Percentiles rank a stretch among this genome's conserved stretches.
Evolutionary conservation across 2,113 vertebrate genomes (phyloP).

Genomic region (Cepphus grylle): DNA sequence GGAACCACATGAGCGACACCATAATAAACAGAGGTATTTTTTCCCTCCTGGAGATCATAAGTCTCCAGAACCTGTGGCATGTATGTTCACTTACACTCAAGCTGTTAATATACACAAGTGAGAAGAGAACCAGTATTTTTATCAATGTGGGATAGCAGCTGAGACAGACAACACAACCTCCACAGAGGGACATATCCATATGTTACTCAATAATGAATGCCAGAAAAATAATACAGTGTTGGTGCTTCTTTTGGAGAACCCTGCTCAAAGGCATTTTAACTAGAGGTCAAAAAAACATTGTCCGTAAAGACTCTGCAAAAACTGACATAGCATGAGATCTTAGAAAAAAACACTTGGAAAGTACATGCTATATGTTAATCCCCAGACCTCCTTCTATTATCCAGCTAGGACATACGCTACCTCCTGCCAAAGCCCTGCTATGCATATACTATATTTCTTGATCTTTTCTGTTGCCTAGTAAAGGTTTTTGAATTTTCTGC

Average conservation of each 20-base stretch:
- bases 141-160: slow-evolving; percentile 64
- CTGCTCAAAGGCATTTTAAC: not conserved
- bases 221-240: slow-evolving; percentile 29
- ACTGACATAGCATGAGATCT: not conserved
- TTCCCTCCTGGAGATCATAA: slow-evolving; percentile 18
- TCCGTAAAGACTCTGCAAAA: not conserved
- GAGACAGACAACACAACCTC: slow-evolving; percentile 67
- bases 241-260: not conserved
- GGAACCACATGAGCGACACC: slow-evolving; percentile 30
- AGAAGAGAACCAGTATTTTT: slow-evolving; percentile 62
- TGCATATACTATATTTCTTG: not conserved
- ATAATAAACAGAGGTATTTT: slow-evolving; percentile 50
- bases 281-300: not conserved
- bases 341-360: not conserved
- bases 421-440: not conserved
- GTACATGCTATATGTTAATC: not conserved
- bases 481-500: slow-evolving; percentile 32
- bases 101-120: slow-evolving; percentile 60
- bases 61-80: slow-evolving; percentile 45
- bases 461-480: slow-evolving; percentile 44
- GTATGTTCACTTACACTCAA: slow-evolving; percentile 57
- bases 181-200: slow-evolving; percentile 49
- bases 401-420: not conserved
- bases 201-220: slow-evolving; percentile 35
- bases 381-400: not conserved